Evolutionary conservation across 2,113 vertebrate species (phyloP), one percentile per base, ranked within the genome.

Genomic region (Potamarius usumacintae): DNA sequence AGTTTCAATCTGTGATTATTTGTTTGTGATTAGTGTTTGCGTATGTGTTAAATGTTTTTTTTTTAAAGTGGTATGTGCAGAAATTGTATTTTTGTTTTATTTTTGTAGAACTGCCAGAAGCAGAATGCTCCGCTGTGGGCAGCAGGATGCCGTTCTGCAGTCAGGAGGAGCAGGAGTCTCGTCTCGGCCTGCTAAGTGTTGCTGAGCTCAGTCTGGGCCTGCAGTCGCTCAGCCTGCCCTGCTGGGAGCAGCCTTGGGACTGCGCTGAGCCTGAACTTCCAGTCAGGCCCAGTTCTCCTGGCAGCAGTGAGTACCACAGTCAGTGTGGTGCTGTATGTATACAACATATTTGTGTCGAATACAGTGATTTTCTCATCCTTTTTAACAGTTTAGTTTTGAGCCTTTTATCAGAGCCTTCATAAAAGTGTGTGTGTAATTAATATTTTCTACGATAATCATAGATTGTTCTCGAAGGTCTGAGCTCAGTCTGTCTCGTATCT

Each of bases 211-310:
- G 97, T 95, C 96, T 98, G 94, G 98, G 97, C 96, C 97, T 98
- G 92, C 97, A 98, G 93, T 98, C 98, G 48, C 97, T 99, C 86
- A 96, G 95, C 91, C 93, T 98, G 93, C 96, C 97, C 0, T 96
- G 96, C 93, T 99, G 97, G 97, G 97, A 99, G 94, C 95, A 96
- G 94, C 96, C 97, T 79, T 99, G 98, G 98, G 98, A 96, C 96
- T 97, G 95, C 94, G 97, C 97, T 93, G 97, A 98, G 86, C 92
- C 95, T 0, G 97, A 99, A 1, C 85, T 94, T 92, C 95, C 96
- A 92, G 92, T 94, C 92, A 96, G 96, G 94, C 95, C 95, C 90
- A 96, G 94, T 95, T 94, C 97, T 50, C 96, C 97, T 89, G 97
- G 42, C 55, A 82, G 97, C 62, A 97, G 98, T 99, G 92, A 98